Base-by-base conservation (phyloP, 2,797 vertebrate genomes). In the Pygocentrus nattereri region DNA sequence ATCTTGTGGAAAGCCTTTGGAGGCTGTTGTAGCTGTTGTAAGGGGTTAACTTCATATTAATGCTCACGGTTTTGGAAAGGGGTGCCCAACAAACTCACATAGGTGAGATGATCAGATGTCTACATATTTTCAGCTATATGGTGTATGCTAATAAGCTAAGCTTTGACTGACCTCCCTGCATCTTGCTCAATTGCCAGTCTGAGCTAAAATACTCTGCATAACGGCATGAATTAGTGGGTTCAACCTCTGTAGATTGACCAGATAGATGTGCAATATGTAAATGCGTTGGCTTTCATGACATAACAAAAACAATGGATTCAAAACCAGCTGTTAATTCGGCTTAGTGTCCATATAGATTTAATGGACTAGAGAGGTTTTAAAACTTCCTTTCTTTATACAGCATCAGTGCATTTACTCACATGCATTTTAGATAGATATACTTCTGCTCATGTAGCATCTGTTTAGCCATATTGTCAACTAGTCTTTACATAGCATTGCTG, bases 401-500 rank as follows among this genome's bases (percentile, higher is more conserved):
- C 41, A 2, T 44, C 21, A 15, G 31, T 49, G 75, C 38, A 69
- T 69, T 50, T 81, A 65, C 69, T 75, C 30, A 16, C 31, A 75
- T 13, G 61, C 6, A 81, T 75, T 81, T 69, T 31, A 15, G 52
- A 69, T 15, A 27, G 73, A 65, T 38, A 38, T 61, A 49, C 25
- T 70, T 76, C 44, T 62, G 65, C 31, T 25, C 67, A 62, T 72
- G 59, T 56, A 77, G 52, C 80, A 82, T 77, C 58, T 82, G 74
- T 54, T 82, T 54, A 77, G 44, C 70, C 68, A 82, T 62, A 64
- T 77, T 47, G 68, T 47, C 67, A 30, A 30, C 68, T 77, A 77
- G 58, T 59, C 67, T 77, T 82, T 82, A 54, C 70, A 77, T 64
- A 77, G 49, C 74, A 77, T 41, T 34, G 61, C 58, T 65, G 74